These are phyloP conservation scores for Poecilia picta DNA, from an alignment of 2,797 vertebrate species.

Conservation along the genomic window DNA sequence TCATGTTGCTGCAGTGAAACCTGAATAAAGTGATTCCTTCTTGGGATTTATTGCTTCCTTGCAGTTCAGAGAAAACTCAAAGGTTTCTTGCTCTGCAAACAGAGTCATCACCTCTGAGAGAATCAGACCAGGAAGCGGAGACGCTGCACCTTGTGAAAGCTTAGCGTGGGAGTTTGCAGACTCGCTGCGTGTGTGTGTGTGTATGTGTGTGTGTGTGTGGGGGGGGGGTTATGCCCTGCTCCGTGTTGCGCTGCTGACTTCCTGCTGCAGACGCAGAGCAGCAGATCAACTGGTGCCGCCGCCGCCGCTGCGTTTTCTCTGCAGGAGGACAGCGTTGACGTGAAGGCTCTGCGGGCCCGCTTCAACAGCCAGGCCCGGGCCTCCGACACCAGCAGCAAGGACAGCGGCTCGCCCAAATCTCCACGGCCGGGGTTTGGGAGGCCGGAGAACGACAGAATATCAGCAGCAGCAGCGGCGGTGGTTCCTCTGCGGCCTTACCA, in stretches of 20 bases:
- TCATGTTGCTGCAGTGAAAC: neutral
- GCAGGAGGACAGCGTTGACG: conserved; percentile 78
- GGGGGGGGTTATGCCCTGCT: conserved; percentile 44
- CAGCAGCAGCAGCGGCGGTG: conserved; percentile 7
- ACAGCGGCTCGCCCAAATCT: conserved; percentile 62
- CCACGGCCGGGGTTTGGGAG: conserved; percentile 56
- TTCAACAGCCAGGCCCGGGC: conserved; percentile 69
- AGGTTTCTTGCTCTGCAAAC: conserved; percentile 13
- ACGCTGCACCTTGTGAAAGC: conserved; percentile 48
- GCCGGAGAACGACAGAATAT: conserved; percentile 54
- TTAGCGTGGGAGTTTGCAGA: conserved; percentile 19
- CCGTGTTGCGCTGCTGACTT: conserved; percentile 59
- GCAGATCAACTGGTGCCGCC: conserved; percentile 30
- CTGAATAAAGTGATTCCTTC: neutral
- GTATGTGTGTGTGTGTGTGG: conserved; percentile 20
- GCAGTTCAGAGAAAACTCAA: neutral
- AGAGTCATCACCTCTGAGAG: conserved; percentile 21
- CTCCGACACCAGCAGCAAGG: conserved; percentile 53
- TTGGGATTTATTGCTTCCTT: neutral
- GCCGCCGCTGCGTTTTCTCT: conserved; percentile 41
- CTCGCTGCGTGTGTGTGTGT: conserved; percentile 9
- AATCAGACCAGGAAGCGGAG: conserved; percentile 57
- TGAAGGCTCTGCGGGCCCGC: conserved; percentile 78
- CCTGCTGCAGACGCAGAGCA: conserved; percentile 53
- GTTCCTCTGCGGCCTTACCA: conserved; percentile 26